Conservation (phyloP, 23 tunicate species). For the Trididemnum miniatum region DNA sequence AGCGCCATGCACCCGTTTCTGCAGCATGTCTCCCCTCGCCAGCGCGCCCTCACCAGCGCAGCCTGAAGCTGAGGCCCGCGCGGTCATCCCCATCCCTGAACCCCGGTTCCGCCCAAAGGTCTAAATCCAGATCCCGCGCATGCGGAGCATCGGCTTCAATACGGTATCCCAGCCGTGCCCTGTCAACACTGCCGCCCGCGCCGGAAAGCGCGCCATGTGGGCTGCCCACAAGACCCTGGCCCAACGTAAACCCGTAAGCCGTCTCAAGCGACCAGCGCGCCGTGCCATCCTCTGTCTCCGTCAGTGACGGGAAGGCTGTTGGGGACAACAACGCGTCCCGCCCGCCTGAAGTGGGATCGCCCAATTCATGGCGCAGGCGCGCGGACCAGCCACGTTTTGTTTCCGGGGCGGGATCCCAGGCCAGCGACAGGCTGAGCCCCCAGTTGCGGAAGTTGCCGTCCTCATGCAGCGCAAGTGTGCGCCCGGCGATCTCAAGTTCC, state of each 20-base stretch:
- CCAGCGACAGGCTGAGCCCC: not conserved
- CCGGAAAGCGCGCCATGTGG: not conserved
- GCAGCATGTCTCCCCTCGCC: not conserved
- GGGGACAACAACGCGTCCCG: not conserved
- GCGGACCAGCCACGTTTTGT: not conserved
- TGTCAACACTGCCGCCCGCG: not conserved
- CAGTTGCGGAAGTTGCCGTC: not conserved
- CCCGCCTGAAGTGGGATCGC: not conserved
- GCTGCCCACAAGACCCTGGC: not conserved
- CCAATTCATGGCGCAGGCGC: not conserved
- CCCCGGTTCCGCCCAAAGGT: not conserved
- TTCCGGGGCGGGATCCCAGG: not conserved
- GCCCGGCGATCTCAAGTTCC: not conserved
- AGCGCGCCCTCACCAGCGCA: not conserved
- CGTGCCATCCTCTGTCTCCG: not conserved
- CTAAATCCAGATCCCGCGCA: not conserved
- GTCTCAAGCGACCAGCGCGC: not conserved
- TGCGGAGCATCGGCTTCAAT: not conserved
- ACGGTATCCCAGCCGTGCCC: not conserved
- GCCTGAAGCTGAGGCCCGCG: not conserved
- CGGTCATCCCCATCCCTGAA: not conserved
- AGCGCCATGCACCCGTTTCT: not conserved
- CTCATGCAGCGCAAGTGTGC: not conserved
- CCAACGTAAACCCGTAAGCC: not conserved
- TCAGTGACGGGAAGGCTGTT: not conserved